Base-by-base conservation (phyloP, 2,797 vertebrate genomes). In the Syngnathus rostellatus region DNA sequence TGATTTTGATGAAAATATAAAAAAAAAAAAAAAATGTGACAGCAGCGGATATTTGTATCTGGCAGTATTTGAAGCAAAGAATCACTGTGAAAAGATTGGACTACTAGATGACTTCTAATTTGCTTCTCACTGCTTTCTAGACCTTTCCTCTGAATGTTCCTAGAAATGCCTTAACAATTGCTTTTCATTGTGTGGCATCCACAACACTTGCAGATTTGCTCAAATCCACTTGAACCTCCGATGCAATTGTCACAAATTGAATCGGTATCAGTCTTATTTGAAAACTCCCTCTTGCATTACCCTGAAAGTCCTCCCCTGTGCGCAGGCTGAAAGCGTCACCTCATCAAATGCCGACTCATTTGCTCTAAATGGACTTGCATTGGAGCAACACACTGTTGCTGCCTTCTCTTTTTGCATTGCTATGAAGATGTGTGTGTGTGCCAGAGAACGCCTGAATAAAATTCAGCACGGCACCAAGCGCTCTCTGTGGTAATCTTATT, bases 361-460 rank as follows among this genome's bases (percentile, higher is more conserved):
- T 65, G 70, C 75, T 87, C 66, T 69, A 68, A 79, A 75, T 75
- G 64, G 70, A 83, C 74, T 59, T 65, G 72, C 74, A 80, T 83
- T 77, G 70, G 77, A 83, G 65, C 84, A 77, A 70, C 75, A 75
- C 77, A 85, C 76, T 79, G 71, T 72, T 48, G 72, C 83, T 82
- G 85, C 79, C 83, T 87, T 82, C 78, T 66, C 80, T 66, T 80
- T 73, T 81, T 71, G 77, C 70, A 80, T 82, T 64, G 76, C 74
- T 84, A 77, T 45, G 60, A 62, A 39, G n/a, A 23, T 43, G 14
- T 39, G 37, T 38, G 23, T 23, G 37, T 62, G 40, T 62, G 60
- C 21, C 43, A 31, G 62, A 46, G 8, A 89, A 85, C 89, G 77
- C 81, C 84, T 87, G 89, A 93, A 92, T 93, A 93, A 92, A 93